Evolutionary conservation across 2,888 invertebrate species (phyloP).

Genomic region (Exephanes ischioxanthus): DNA sequence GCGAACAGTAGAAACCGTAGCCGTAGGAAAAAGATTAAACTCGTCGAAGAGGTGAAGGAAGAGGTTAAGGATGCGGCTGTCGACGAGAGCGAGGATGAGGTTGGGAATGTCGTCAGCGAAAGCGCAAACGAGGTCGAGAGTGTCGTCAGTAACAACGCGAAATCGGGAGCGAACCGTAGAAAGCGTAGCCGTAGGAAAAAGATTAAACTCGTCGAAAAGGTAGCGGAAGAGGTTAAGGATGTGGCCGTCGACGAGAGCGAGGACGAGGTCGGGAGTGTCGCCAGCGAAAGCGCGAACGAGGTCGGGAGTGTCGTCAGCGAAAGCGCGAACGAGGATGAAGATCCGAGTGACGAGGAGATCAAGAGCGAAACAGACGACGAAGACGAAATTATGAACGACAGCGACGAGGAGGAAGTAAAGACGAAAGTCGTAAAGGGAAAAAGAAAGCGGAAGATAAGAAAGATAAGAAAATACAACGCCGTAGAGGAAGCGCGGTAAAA

Average conservation of each 20-base stretch:
- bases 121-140: constrained; percentile 23
- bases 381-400: background rate
- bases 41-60: constrained; percentile 5
- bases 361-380: background rate
- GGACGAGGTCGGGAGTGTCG: constrained; percentile 12
- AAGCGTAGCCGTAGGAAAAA: constrained; percentile 14
- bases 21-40: constrained; percentile 29
- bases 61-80: constrained; percentile 29
- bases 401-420: background rate
- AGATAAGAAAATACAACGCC: constrained; percentile 75
- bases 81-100: constrained; percentile 36
- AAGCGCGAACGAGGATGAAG: background rate
- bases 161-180: background rate
- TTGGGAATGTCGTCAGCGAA: background rate
- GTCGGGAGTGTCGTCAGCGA: background rate
- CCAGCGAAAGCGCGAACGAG: background rate
- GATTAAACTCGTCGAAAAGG: constrained; percentile 14
- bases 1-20: background rate
- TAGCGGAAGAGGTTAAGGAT: constrained; percentile 30
- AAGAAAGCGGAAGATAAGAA: constrained; percentile 44
- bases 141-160: background rate
- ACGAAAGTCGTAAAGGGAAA: constrained; percentile 29
- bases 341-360: background rate
- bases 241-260: constrained; percentile 31
- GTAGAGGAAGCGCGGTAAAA: constrained; percentile 79